phyloP scores from a whole-genome alignment of 2,888 invertebrate genomes.

The Trichopria drosophilae region DNA sequence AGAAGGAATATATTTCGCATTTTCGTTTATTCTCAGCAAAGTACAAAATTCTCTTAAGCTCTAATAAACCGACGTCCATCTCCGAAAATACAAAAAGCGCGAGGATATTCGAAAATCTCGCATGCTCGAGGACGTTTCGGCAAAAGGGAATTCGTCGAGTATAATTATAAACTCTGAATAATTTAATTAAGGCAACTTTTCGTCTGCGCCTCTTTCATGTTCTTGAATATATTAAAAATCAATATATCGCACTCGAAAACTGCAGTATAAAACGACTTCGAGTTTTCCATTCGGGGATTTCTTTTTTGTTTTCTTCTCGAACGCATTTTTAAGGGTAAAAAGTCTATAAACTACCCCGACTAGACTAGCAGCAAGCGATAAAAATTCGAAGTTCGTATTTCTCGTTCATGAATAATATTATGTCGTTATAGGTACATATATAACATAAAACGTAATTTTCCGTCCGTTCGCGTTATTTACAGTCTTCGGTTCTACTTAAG shows the following conservation, averaged over 20 bases:
- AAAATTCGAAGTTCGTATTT: slow-evolving; percentile 39
- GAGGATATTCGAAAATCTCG: too few species aligned
- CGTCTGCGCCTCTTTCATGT: slow-evolving; percentile 37
- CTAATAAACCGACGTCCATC: too few species aligned
- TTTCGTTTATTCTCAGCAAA: slow-evolving; percentile 45
- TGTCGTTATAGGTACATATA: too few species aligned
- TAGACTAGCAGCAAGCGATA: slow-evolving; percentile 53
- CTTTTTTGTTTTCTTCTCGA: slow-evolving; percentile 12
- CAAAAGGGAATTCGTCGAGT: background rate
- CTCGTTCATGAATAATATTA: slow-evolving; percentile 35
- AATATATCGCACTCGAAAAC: slow-evolving; percentile 30
- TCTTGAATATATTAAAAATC: slow-evolving; percentile 42
- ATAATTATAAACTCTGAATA: slow-evolving; percentile 38
- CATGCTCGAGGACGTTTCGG: too few species aligned
- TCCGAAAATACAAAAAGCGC: too few species aligned
- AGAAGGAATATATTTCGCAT: too few species aligned
- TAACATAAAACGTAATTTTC: too few species aligned
- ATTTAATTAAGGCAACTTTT: slow-evolving; percentile 55
- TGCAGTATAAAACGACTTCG: too few species aligned
- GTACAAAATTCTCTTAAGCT: slow-evolving; percentile 46
- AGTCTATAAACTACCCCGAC: slow-evolving; percentile 43
- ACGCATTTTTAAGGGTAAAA: slow-evolving; percentile 15
- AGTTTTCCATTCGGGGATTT: too few species aligned
- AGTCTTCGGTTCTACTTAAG: slow-evolving; percentile 26
- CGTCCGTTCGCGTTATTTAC: slow-evolving; percentile 34